Evolutionary conservation across 2,113 vertebrate species (phyloP).

Genomic region (Brienomyrus longianalis): DNA sequence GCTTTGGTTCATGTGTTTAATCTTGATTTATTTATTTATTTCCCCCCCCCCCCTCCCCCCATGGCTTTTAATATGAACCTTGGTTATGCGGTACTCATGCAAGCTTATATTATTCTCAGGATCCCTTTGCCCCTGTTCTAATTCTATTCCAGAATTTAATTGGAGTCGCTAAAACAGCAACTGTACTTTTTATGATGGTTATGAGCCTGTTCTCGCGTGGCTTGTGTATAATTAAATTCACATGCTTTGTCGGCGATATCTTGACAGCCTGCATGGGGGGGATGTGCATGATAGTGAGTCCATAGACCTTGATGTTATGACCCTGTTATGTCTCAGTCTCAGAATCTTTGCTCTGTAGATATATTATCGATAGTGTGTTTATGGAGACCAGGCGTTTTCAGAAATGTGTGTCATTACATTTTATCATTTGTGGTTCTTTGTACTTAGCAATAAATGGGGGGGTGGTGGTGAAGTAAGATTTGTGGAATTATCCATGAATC

Average conservation of each 20-base stretch:
- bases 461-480: background rate
- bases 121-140: background rate
- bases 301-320: background rate
- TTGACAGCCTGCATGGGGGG: background rate
- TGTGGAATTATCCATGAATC: constrained; percentile 24
- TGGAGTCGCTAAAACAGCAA: background rate
- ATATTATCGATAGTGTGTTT: background rate
- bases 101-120: background rate
- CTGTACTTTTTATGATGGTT: background rate
- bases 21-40: background rate
- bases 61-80: background rate
- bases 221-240: background rate
- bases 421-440: background rate
- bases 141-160: background rate
- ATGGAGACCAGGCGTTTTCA: constrained; percentile 34
- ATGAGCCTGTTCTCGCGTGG: background rate
- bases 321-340: background rate
- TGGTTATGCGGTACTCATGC: background rate
- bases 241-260: background rate
- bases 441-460: background rate
- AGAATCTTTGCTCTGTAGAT: constrained; percentile 34
- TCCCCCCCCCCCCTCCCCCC: no score
- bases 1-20: background rate
- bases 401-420: background rate
- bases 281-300: background rate